These are phyloP conservation scores for Hiodon alosoides DNA, from an alignment of 2,113 vertebrate species.

Conservation along the genomic window DNA sequence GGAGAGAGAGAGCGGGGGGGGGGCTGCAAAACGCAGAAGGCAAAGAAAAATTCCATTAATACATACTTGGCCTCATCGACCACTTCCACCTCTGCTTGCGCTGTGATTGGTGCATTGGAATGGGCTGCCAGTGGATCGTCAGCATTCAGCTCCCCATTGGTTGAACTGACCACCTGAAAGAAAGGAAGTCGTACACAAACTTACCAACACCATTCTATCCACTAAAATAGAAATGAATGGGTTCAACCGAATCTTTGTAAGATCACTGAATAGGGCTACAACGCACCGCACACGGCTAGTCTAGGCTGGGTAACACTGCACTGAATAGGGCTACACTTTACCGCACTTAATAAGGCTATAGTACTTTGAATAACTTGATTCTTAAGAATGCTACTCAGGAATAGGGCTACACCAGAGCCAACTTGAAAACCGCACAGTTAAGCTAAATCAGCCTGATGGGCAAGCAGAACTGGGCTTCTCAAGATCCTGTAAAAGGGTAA, in stretches of 20 bases:
- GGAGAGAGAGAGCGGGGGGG: background rate
- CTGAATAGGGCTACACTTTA: background rate
- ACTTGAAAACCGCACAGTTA: too few species aligned
- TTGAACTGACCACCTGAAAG: slow-evolving; percentile 92
- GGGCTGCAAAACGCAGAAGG: background rate
- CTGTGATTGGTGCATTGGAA: slow-evolving; percentile 87
- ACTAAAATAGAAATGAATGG: background rate
- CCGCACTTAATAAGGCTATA: too few species aligned
- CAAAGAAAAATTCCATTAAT: slow-evolving; percentile 1
- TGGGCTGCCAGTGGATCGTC: slow-evolving; percentile 84
- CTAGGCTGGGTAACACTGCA: background rate
- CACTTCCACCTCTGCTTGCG: slow-evolving; percentile 92
- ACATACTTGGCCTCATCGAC: slow-evolving; percentile 98
- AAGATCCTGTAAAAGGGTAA: too few species aligned
- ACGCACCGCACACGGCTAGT: background rate
- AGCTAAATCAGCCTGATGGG: too few species aligned
- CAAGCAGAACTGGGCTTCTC: too few species aligned
- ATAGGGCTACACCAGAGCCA: too few species aligned
- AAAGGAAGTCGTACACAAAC: slow-evolving; percentile 37
- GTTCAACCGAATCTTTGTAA: background rate
- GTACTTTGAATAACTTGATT: too few species aligned
- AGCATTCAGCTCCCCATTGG: slow-evolving; percentile 93
- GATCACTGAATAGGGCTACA: background rate
- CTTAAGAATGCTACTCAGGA: too few species aligned
- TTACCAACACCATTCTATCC: background rate